Percentiles rank a stretch among this genome's conserved stretches.
These are phyloP conservation scores for Anisognathus igniventris DNA, from an alignment of 2,797 vertebrate species.

Conservation along the genomic window DNA sequence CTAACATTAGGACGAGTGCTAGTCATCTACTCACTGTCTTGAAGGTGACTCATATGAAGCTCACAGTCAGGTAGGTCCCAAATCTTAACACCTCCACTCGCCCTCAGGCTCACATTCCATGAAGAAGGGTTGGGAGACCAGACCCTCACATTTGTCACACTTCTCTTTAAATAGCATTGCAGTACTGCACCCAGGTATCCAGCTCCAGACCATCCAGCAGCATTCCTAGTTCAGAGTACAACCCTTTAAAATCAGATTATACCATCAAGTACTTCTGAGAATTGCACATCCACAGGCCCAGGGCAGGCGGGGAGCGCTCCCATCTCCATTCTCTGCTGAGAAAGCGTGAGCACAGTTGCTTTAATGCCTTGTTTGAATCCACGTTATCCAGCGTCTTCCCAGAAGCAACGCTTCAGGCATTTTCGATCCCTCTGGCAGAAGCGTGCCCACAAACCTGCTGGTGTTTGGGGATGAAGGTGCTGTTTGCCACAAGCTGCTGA, in stretches of 20 bases:
- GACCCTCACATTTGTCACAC: neutral
- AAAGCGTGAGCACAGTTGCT: neutral
- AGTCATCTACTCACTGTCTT: constrained; percentile 26
- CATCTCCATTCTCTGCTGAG: neutral
- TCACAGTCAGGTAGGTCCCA: constrained; percentile 5
- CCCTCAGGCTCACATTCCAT: neutral
- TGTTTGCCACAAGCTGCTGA: constrained; percentile 5
- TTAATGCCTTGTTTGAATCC: neutral
- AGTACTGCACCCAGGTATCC: neutral
- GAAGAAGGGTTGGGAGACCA: neutral
- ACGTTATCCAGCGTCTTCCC: neutral
- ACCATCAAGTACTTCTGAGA: neutral
- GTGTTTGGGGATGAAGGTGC: neutral
- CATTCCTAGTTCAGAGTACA: neutral
- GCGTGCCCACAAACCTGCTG: constrained; percentile 28
- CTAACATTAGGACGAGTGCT: neutral
- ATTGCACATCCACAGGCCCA: neutral
- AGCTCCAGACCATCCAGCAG: neutral
- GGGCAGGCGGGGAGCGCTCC: neutral
- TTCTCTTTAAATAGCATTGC: neutral
- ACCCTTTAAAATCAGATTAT: neutral
- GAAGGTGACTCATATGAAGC: constrained; percentile 14
- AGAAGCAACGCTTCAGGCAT: constrained; percentile 13
- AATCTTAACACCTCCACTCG: neutral
- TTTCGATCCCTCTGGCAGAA: constrained; percentile 2